Conservation (phyloP, 2,113 vertebrate species). For the Mellivora capensis region DNA sequence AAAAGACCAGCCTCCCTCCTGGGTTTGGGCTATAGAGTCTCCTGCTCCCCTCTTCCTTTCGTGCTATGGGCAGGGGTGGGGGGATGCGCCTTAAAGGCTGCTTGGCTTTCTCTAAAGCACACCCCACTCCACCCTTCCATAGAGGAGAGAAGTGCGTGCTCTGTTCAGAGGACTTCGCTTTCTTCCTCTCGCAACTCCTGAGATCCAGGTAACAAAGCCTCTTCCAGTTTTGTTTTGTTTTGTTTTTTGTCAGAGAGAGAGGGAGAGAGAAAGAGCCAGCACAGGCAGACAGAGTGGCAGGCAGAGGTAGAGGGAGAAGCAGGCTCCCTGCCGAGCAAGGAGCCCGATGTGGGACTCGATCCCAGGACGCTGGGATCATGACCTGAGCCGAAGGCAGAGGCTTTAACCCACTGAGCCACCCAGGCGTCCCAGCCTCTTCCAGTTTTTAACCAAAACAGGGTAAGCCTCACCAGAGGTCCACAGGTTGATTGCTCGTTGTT, state of each 20-base stretch:
- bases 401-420: no score
- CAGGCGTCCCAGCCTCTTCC: neutral
- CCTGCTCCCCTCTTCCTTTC: neutral
- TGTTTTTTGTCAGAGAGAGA: no score
- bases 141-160: neutral
- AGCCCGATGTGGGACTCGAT: no score
- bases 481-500: neutral
- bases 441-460: neutral
- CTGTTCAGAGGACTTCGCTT: neutral
- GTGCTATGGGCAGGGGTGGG: rapidly evolving
- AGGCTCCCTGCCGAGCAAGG: no score
- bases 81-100: neutral
- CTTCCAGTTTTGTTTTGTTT: neutral
- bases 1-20: neutral
- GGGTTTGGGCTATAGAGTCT: neutral
- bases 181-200: neutral
- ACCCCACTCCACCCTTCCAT: neutral
- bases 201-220: neutral
- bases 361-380: no score
- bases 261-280: no score
- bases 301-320: no score
- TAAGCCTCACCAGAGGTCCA: neutral
- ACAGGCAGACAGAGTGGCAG: no score
- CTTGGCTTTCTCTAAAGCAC: neutral
- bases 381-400: no score